A percentile compares a stretch with the other conserved stretches of the same genome.
These are phyloP conservation scores for Enteromius mattozi DNA, from an alignment of 2,797 vertebrate species.

Conservation along the genomic window DNA sequence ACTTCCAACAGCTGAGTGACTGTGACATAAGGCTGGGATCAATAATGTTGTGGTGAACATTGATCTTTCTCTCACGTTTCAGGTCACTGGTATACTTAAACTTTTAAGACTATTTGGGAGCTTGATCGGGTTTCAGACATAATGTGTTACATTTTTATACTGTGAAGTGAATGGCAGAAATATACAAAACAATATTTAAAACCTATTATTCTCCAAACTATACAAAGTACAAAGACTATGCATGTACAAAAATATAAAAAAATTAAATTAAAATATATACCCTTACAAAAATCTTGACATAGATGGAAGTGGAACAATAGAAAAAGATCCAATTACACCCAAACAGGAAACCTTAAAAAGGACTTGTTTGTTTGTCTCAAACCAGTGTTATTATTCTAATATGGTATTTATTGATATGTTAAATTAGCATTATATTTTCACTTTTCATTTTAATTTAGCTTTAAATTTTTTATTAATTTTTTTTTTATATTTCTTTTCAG, in stretches of 20 bases:
- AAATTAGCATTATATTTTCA: neutral
- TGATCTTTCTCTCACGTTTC: neutral
- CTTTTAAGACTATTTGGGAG: neutral
- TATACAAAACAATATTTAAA: too few species aligned
- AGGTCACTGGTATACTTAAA: neutral
- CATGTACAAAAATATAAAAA: too few species aligned
- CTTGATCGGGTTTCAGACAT: neutral
- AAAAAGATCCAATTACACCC: too few species aligned
- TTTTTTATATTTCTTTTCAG: neutral
- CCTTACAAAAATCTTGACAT: too few species aligned
- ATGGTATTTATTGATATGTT: neutral
- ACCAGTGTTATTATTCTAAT: neutral
- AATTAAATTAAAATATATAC: neutral
- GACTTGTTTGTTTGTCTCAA: neutral
- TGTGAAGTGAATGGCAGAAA: too few species aligned
- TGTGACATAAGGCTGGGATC: conserved; percentile 19
- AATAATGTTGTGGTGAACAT: neutral
- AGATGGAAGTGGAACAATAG: too few species aligned
- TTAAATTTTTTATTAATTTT: neutral
- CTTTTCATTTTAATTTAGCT: neutral
- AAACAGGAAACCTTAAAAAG: too few species aligned
- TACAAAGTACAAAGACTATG: too few species aligned
- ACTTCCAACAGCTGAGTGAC: neutral
- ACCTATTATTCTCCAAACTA: too few species aligned
- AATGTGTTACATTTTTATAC: neutral